Evolutionary conservation across 53 echinoderm and acorn worm species (phyloP).

Genomic region (Echinometra lucunter): DNA sequence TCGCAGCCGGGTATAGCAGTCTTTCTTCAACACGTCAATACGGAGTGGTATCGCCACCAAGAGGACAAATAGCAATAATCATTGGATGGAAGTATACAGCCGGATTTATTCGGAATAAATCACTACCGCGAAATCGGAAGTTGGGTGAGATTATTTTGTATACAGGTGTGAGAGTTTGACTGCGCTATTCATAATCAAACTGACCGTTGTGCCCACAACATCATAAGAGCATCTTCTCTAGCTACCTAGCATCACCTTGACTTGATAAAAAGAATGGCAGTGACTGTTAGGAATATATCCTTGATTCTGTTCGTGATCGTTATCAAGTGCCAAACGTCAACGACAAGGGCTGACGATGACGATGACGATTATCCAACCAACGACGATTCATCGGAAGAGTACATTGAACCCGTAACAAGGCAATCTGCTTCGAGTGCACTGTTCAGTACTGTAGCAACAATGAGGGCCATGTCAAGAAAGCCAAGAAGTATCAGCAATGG

Average conservation of each 20-base stretch:
- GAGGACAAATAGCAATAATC: neutral
- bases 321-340: conserved; percentile 7
- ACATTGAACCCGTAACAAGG: neutral
- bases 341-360: conserved; percentile 10
- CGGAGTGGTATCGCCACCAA: neutral
- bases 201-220: neutral
- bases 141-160: neutral
- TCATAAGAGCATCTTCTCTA: neutral
- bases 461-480: neutral
- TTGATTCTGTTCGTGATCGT: conserved; percentile 47
- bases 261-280: neutral
- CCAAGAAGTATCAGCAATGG: neutral
- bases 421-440: neutral
- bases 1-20: neutral
- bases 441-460: conserved; percentile 36
- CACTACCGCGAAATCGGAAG: neutral
- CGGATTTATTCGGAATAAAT: neutral
- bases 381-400: neutral
- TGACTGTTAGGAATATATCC: neutral
- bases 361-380: neutral
- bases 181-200: neutral
- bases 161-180: neutral
- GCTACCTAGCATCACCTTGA: neutral
- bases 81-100: neutral
- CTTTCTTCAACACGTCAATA: neutral